These are phyloP conservation scores for Agrochola macilenta DNA, from an alignment of 2,888 invertebrate genomes.

Conservation along the genomic window DNA sequence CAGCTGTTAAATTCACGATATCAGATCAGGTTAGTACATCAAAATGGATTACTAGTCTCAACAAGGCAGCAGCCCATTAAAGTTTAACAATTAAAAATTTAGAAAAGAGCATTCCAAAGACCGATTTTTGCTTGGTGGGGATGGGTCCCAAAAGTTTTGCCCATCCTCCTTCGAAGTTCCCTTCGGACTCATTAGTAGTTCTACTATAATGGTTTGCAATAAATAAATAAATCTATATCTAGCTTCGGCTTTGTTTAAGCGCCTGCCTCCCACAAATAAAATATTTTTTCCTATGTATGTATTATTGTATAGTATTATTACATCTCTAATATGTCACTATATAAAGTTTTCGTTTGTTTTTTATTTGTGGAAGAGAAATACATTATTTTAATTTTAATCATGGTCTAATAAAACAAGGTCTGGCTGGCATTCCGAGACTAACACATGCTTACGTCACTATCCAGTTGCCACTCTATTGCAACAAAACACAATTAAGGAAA, in stretches of 20 bases:
- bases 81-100: background rate
- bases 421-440: too few species aligned
- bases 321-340: background rate
- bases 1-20: slow-evolving; percentile 99
- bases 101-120: background rate
- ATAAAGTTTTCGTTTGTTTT: background rate
- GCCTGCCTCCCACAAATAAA: too few species aligned
- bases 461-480: too few species aligned
- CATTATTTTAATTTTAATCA: too few species aligned
- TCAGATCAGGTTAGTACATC: slow-evolving; percentile 95
- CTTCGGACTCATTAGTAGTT: background rate
- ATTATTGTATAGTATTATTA: too few species aligned
- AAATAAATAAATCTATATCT: background rate
- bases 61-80: background rate
- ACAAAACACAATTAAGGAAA: too few species aligned
- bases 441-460: too few species aligned
- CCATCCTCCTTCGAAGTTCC: background rate
- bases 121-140: background rate
- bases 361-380: background rate
- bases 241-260: background rate
- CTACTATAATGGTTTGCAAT: background rate
- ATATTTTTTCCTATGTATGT: too few species aligned
- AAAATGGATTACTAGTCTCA: background rate
- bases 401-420: too few species aligned
- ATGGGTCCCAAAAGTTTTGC: background rate